Conservation (phyloP, 2,113 vertebrate genomes). For the Clarias batrachus region DNA sequence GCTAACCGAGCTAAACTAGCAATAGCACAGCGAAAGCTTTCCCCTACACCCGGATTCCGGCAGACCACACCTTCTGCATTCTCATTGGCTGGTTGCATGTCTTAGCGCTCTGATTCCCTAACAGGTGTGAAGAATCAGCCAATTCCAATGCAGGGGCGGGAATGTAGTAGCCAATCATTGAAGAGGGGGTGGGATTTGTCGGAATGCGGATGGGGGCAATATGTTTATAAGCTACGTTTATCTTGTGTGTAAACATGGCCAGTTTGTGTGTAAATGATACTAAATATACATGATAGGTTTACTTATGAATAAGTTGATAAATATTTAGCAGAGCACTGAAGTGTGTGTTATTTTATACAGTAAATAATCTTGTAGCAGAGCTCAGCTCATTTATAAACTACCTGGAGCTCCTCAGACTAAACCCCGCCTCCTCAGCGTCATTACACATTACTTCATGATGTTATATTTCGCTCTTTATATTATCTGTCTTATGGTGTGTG, state of each 20-base stretch:
- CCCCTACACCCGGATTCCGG: neutral
- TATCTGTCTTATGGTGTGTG: neutral
- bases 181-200: neutral
- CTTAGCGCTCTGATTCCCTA: too few species aligned
- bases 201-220: neutral
- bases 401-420: neutral
- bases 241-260: conserved; percentile 16
- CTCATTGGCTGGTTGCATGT: neutral
- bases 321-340: neutral
- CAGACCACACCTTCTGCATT: neutral
- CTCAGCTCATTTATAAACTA: neutral
- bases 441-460: too few species aligned
- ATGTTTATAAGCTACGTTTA: neutral
- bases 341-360: neutral
- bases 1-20: neutral
- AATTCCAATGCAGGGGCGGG: neutral
- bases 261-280: neutral
- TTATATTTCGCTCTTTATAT: too few species aligned
- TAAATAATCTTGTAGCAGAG: neutral
- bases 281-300: neutral
- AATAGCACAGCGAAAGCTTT: too few species aligned
- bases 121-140: neutral
- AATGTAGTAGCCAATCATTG: neutral
- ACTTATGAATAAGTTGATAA: neutral
- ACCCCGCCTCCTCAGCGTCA: too few species aligned